Evolutionary conservation across 2,888 invertebrate genomes (phyloP).

Genomic region (Drosophila nigritarsus): DNA sequence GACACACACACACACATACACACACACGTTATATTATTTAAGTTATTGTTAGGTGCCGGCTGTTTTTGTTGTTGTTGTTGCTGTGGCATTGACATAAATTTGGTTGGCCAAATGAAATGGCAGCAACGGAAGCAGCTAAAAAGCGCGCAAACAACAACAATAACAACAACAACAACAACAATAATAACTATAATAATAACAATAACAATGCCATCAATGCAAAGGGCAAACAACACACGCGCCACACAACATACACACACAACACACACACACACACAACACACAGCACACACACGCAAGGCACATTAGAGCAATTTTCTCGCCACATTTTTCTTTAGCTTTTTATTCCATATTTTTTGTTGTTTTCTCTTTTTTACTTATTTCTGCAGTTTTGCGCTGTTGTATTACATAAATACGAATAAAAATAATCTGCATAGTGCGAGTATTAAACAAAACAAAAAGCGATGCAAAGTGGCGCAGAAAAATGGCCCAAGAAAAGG

Average conservation of each 20-base stretch:
- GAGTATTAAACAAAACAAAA: constrained; percentile 11
- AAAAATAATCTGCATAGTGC: constrained; percentile 10
- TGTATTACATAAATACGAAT: constrained; percentile 51
- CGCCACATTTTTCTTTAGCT: constrained; percentile 38
- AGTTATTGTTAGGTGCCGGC: constrained; percentile 44
- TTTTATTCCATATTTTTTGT: constrained; percentile 31
- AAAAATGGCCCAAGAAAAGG: constrained; percentile 21
- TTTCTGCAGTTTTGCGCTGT: constrained; percentile 41
- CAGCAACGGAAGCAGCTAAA: constrained; percentile 65
- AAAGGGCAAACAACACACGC: constrained; percentile 60
- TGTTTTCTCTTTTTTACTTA: constrained; percentile 36
- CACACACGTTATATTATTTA: constrained; percentile 26
- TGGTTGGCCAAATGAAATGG: constrained; percentile 56
- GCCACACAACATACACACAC: constrained; percentile 33
- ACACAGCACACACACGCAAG: constrained; percentile 62
- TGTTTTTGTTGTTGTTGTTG: constrained; percentile 56
- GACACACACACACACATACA: constrained; percentile 21
- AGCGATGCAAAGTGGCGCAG: constrained; percentile 1
- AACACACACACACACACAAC: constrained; percentile 22
- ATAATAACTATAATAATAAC: constrained; percentile 16
- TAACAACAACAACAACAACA: constrained; percentile 19
- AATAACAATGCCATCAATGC: constrained; percentile 29
- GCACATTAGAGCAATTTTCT: constrained; percentile 72
- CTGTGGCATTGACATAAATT: constrained; percentile 77
- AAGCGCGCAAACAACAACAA: constrained; percentile 53